These are phyloP conservation scores for Amphimedon queenslandica DNA, from an alignment of 37 sponge, comb jelly and placozoan genomes.

Conservation along the genomic window DNA sequence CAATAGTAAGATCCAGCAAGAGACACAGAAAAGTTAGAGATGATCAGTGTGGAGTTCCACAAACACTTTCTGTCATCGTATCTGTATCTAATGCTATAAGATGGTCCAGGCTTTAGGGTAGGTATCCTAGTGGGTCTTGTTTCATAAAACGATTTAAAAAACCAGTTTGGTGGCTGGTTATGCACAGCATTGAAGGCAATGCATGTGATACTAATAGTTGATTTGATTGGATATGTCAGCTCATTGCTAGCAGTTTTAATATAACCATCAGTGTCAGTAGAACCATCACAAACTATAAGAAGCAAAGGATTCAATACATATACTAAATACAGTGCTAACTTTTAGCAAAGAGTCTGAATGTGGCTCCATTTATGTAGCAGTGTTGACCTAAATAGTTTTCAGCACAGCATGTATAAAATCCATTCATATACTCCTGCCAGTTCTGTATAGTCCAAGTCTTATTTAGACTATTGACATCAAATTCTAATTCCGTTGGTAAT, in stretches of 20 bases:
- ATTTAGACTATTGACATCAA: not conserved
- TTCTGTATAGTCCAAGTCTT: not conserved
- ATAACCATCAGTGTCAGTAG: not conserved
- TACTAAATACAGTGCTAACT: not conserved
- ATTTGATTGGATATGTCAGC: not conserved
- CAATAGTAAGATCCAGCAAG: not conserved
- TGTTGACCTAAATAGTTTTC: not conserved
- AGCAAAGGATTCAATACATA: not conserved
- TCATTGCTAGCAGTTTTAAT: not conserved
- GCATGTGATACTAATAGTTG: not conserved
- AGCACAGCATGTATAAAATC: conserved; percentile 1
- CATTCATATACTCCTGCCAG: not conserved
- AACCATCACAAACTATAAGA: not conserved
- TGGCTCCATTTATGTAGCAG: not conserved
- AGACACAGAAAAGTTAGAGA: not conserved
- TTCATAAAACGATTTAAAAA: not conserved
- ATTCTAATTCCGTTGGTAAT: not conserved
- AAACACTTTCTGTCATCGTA: not conserved
- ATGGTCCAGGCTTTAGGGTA: not conserved
- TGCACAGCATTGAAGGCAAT: not conserved
- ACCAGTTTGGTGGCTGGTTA: not conserved
- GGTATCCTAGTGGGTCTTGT: not conserved
- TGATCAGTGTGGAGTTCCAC: not conserved
- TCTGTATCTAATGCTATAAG: not conserved
- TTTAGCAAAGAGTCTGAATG: not conserved